A percentile compares a stretch with the other conserved stretches of the same genome.
Evolutionary conservation across 2,888 invertebrate species (phyloP).

Genomic region (Drosophila falleni): DNA sequence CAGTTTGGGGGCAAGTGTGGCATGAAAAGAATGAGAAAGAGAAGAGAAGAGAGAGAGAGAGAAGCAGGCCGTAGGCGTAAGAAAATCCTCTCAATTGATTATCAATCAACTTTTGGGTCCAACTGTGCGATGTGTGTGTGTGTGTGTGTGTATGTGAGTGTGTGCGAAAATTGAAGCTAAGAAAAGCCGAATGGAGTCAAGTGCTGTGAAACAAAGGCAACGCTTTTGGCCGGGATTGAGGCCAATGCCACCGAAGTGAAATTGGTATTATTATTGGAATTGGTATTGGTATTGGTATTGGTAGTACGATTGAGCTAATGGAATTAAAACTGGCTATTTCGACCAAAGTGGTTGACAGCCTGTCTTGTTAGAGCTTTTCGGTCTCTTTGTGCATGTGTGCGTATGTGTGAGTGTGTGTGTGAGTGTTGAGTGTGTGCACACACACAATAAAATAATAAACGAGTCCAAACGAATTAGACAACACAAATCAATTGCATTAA

Average conservation of each 20-base stretch:
- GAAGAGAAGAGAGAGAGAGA: not conserved
- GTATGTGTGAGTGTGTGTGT: slow-evolving; percentile 10
- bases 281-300: slow-evolving; percentile 4
- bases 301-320: slow-evolving; percentile 58
- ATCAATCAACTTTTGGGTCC: slow-evolving; percentile 78
- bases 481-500: slow-evolving; percentile 78
- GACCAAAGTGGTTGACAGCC: slow-evolving; percentile 65
- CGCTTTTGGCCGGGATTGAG: slow-evolving; percentile 10
- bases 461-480: slow-evolving; percentile 66
- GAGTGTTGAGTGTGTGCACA: slow-evolving; percentile 7
- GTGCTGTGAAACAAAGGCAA: slow-evolving; percentile 18
- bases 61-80: slow-evolving; percentile 37
- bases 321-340: slow-evolving; percentile 78
- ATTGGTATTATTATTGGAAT: slow-evolving; percentile 6
- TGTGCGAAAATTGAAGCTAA: slow-evolving; percentile 25
- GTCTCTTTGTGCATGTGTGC: not conserved
- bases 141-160: slow-evolving; percentile 1
- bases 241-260: slow-evolving; percentile 8
- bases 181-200: slow-evolving; percentile 27
- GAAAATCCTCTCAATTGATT: slow-evolving; percentile 83
- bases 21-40: slow-evolving; percentile 6
- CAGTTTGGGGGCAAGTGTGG: slow-evolving; percentile 4
- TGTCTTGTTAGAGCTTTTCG: slow-evolving; percentile 38
- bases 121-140: slow-evolving; percentile 3
- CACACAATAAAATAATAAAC: slow-evolving; percentile 51